Evolutionary conservation across 2,888 invertebrate species (phyloP).

Genomic region (Ceratothoa steindachneri): DNA sequence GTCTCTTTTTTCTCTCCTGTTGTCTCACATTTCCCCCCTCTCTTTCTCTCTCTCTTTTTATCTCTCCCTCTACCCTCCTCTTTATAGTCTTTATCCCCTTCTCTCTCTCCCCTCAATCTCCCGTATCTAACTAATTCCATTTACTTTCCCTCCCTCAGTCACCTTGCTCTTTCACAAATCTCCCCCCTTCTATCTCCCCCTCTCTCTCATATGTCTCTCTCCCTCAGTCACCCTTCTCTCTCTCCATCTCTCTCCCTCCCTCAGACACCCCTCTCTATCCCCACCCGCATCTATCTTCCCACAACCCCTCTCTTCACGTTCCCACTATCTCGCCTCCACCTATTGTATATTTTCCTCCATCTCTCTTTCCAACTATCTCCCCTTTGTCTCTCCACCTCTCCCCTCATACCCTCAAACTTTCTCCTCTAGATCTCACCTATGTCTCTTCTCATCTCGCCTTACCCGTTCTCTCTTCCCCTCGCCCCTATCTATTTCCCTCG

Average conservation of each 20-base stretch:
- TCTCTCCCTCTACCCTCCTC: too few relatives aligned
- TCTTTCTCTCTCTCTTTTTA: not conserved
- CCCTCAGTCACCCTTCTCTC: not conserved
- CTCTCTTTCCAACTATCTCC: not conserved
- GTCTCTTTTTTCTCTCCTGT: not conserved
- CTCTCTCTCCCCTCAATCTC: not conserved
- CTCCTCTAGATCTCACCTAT: too few relatives aligned
- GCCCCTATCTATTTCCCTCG: not conserved
- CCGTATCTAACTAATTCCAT: too few relatives aligned
- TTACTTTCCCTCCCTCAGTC: not conserved
- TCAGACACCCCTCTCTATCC: not conserved
- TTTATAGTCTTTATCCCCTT: not conserved
- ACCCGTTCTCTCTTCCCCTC: not conserved
- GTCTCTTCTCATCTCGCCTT: not conserved
- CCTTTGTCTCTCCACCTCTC: not conserved
- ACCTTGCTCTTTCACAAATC: not conserved
- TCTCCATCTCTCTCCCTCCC: not conserved
- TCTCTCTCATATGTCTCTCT: not conserved
- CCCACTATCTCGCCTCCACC: not conserved
- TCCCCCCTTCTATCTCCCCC: not conserved
- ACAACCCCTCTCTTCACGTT: not conserved
- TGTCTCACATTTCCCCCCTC: not conserved
- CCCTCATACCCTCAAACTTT: not conserved
- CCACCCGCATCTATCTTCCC: not conserved
- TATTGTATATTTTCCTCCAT: not conserved